phyloP scores from a whole-genome alignment of 92 coral and sea anemone species.

The Desmophyllum pertusum region DNA sequence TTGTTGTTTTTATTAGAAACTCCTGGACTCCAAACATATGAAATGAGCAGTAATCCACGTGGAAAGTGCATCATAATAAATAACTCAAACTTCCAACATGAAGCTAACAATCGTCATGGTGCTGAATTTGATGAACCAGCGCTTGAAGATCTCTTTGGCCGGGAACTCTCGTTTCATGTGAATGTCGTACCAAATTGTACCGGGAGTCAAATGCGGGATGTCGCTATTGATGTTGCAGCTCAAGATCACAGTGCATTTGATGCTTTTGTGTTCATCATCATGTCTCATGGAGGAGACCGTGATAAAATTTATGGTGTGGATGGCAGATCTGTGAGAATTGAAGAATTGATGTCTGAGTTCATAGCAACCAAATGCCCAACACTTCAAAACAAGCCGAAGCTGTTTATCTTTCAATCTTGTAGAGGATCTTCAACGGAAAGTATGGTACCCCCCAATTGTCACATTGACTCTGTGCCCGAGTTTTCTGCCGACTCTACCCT shows the following conservation, averaged over 20 bases:
- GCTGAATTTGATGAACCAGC: conserved; percentile 57
- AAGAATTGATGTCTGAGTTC: conserved; percentile 42
- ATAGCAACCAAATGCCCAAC: conserved; percentile 40
- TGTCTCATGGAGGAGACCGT: conserved; percentile 68
- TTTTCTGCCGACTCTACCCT: background rate
- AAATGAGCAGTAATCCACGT: conserved; percentile 54
- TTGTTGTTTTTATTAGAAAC: background rate
- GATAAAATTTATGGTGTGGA: conserved; percentile 59
- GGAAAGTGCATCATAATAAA: conserved; percentile 74
- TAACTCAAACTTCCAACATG: conserved; percentile 43
- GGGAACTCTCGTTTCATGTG: conserved; percentile 52
- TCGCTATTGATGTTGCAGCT: background rate
- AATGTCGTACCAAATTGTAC: conserved; percentile 10
- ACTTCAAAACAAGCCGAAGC: conserved; percentile 62
- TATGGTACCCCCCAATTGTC: background rate
- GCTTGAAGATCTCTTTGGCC: conserved; percentile 44
- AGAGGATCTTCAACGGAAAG: conserved; percentile 20
- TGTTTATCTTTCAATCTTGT: conserved; percentile 71
- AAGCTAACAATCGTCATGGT: conserved; percentile 42
- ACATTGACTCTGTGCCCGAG: background rate
- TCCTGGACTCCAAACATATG: background rate
- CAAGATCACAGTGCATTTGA: conserved; percentile 60
- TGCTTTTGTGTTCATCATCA: conserved; percentile 63
- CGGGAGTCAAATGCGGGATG: conserved; percentile 22
- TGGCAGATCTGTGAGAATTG: conserved; percentile 7